Percentiles rank a stretch among this genome's conserved stretches.
Evolutionary conservation across 2,888 invertebrate genomes (phyloP).

Genomic region (Drosophila koepferae): DNA sequence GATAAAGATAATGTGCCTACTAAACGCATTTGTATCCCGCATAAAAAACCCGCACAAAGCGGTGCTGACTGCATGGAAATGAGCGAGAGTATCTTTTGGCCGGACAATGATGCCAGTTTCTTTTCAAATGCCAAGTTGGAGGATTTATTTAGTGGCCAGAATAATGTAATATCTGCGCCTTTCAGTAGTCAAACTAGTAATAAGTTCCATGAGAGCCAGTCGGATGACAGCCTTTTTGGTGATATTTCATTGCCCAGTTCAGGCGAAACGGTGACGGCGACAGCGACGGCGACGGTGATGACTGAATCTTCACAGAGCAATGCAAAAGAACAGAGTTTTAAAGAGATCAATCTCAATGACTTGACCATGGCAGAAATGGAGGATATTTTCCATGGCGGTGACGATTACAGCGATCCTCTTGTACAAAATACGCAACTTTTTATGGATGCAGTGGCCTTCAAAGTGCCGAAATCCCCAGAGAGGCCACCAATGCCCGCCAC

Average conservation of each 20-base stretch:
- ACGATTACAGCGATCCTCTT: slow-evolving; percentile 45
- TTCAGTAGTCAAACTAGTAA: slow-evolving; percentile 23
- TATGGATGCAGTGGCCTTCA: slow-evolving; percentile 79
- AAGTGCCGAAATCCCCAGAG: slow-evolving; percentile 61
- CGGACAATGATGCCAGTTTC: slow-evolving; percentile 78
- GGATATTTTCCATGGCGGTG: slow-evolving; percentile 61
- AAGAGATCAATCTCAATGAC: slow-evolving; percentile 67
- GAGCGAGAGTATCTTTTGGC: slow-evolving; percentile 67
- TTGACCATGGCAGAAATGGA: slow-evolving; percentile 53
- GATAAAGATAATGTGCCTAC: slow-evolving; percentile 24
- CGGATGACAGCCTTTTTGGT: slow-evolving; percentile 74
- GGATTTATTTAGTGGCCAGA: slow-evolving; percentile 49
- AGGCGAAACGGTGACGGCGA: background rate
- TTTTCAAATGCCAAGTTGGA: slow-evolving; percentile 76
- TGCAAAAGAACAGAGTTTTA: slow-evolving; percentile 44
- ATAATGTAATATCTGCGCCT: slow-evolving; percentile 26
- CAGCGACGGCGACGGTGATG: background rate
- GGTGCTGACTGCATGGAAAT: slow-evolving; percentile 9
- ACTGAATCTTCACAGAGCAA: background rate
- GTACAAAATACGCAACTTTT: slow-evolving; percentile 83
- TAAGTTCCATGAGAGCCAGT: slow-evolving; percentile 35
- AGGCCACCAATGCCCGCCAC: background rate
- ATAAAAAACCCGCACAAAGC: background rate
- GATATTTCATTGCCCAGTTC: slow-evolving; percentile 60
- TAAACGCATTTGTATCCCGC: slow-evolving; percentile 54